These are phyloP conservation scores for Platorchestia sp. DNA, from an alignment of 1,140 invertebrate species.

Conservation along the genomic window DNA sequence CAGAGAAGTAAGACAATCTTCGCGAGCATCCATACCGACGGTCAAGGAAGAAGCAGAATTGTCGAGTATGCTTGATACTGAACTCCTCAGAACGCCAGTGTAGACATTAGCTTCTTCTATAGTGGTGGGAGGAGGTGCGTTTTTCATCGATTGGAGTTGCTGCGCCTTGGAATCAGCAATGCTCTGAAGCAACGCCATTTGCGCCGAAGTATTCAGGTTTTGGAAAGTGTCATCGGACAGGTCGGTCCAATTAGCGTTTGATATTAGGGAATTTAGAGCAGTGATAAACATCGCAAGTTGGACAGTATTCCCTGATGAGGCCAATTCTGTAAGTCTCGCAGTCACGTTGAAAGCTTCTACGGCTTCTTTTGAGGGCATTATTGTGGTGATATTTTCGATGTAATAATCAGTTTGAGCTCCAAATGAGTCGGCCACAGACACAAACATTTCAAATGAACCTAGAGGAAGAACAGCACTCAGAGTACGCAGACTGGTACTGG, in stretches of 20 bases:
- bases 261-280: slow-evolving; percentile 2
- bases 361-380: slow-evolving; percentile 22
- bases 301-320: neutral
- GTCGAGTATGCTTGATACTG: neutral
- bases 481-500: neutral
- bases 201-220: neutral
- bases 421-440: slow-evolving; percentile 38
- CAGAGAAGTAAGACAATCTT: neutral
- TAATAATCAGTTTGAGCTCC: slow-evolving; percentile 13
- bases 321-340: neutral
- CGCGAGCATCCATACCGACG: slow-evolving; percentile 44
- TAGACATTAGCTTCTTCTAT: slow-evolving; percentile 11
- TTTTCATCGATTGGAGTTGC: neutral
- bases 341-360: neutral
- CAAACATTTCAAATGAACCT: slow-evolving; percentile 26
- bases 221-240: neutral
- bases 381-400: slow-evolving; percentile 19
- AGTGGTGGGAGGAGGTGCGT: neutral
- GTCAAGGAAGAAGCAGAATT: neutral
- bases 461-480: slow-evolving; percentile 18
- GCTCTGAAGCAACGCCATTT: neutral
- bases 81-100: neutral
- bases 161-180: neutral
- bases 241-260: slow-evolving; percentile 22
- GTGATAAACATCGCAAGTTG: slow-evolving; percentile 36